Percentiles rank a stretch among this genome's conserved stretches.
Evolutionary conservation across 30 jellyfish, hydroid and myxozoan species (phyloP).

Genomic region (Aurelia aurita): DNA sequence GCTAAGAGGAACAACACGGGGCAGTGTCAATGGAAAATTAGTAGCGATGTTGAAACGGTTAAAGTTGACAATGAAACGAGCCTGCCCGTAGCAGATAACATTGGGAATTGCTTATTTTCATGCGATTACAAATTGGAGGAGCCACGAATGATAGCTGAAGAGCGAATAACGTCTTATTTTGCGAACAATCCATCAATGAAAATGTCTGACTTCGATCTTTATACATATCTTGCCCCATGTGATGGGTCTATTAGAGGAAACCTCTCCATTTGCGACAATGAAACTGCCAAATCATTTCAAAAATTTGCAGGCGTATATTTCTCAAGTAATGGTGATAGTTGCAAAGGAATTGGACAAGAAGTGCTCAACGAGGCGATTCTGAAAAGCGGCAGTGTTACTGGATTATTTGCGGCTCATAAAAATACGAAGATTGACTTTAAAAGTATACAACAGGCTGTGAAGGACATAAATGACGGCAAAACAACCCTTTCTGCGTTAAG

Average conservation of each 20-base stretch:
- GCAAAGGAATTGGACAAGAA: conserved; percentile 50
- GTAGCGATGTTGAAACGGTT: conserved; percentile 20
- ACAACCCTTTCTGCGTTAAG: conserved; percentile 14
- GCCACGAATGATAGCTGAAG: conserved; percentile 60
- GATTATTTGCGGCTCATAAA: conserved; percentile 58
- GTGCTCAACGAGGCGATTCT: conserved; percentile 24
- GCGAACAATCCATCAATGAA: conserved; percentile 4
- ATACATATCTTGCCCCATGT: conserved; percentile 70
- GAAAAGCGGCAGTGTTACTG: conserved; percentile 34
- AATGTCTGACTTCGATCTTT: conserved; percentile 39
- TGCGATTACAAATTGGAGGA: conserved; percentile 31
- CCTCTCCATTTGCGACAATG: conserved; percentile 9
- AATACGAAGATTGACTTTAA: conserved; percentile 16
- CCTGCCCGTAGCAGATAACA: conserved; percentile 44
- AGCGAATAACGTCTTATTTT: conserved; percentile 15
- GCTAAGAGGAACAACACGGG: conserved; percentile 45
- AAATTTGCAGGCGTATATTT: conserved; percentile 56
- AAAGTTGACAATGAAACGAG: conserved; percentile 28
- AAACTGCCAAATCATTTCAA: conserved; percentile 3
- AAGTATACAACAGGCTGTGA: conserved; percentile 16
- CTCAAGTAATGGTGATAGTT: conserved; percentile 41
- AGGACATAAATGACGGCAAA: conserved; percentile 12
- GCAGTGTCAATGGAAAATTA: conserved; percentile 47
- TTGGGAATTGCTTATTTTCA: conserved; percentile 53
- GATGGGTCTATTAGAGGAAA: conserved; percentile 58